Percentiles rank a stretch among this genome's conserved stretches.
Evolutionary conservation across 1,140 invertebrate species (phyloP).

Genomic region (Trigoniulus corallinus): DNA sequence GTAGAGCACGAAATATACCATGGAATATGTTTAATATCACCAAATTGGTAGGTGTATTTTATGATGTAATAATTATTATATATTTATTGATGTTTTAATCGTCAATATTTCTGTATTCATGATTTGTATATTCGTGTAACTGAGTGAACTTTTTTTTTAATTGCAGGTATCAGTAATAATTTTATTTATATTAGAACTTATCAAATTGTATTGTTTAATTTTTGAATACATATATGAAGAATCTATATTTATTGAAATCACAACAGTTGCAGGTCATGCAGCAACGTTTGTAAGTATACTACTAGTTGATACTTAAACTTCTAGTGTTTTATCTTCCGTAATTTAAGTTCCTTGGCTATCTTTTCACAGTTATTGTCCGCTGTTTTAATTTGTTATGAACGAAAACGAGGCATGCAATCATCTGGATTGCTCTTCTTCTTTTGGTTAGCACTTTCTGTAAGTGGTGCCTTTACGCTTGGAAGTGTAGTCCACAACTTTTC

Average conservation of each 20-base stretch:
- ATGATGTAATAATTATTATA: too few relatives aligned
- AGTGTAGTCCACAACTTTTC: neutral
- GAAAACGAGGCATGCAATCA: too few relatives aligned
- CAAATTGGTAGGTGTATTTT: constrained; percentile 61
- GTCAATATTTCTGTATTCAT: neutral
- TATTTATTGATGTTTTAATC: too few relatives aligned
- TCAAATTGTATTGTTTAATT: neutral
- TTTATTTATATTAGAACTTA: neutral
- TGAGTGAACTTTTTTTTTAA: neutral
- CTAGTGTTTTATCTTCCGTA: too few relatives aligned
- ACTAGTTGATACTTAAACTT: too few relatives aligned
- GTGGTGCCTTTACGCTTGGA: neutral
- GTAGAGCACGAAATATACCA: constrained; percentile 58
- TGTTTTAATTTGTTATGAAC: too few relatives aligned
- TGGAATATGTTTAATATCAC: constrained; percentile 58
- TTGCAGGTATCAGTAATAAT: neutral
- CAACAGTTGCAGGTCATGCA: too few relatives aligned
- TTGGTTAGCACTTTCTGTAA: neutral
- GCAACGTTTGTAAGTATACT: too few relatives aligned
- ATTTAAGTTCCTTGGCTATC: too few relatives aligned
- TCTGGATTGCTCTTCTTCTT: neutral
- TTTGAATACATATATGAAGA: neutral
- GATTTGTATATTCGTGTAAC: neutral
- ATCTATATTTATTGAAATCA: too few relatives aligned
- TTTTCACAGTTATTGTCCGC: too few relatives aligned